phyloP scores from a whole-genome alignment of 1,140 invertebrate genomes.

The Aphidius gifuensis region DNA sequence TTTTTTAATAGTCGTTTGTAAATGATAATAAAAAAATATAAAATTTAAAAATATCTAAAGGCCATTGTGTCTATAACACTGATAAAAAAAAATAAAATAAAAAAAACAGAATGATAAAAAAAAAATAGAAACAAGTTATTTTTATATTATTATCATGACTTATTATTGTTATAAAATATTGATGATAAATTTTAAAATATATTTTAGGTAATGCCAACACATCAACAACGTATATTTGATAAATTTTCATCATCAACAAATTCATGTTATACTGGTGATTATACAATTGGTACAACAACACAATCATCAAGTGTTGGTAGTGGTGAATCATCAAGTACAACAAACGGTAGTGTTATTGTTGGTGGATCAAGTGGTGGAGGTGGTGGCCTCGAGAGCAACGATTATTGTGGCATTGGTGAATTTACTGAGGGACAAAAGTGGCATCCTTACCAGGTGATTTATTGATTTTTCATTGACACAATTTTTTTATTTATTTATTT shows the following conservation, averaged over 20 bases:
- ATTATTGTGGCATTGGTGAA: constrained; percentile 43
- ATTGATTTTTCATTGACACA: constrained; percentile 18
- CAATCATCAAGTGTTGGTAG: constrained; percentile 14
- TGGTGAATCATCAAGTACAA: constrained; percentile 4
- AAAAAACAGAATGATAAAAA: not conserved
- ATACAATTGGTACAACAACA: constrained; percentile 25
- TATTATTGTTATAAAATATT: no score
- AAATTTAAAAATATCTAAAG: no score
- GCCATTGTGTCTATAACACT: no score
- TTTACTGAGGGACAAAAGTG: constrained; percentile 49
- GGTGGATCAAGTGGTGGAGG: not conserved
- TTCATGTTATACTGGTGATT: constrained; percentile 36
- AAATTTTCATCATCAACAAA: constrained; percentile 35
- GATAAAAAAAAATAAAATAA: no score
- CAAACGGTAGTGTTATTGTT: not conserved
- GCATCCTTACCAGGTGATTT: constrained; percentile 53
- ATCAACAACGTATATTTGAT: constrained; percentile 49
- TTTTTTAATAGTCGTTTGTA: no score
- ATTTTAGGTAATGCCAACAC: constrained; percentile 46
- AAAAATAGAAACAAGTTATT: not conserved
- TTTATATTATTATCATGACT: not conserved
- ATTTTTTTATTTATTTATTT: constrained; percentile 6
- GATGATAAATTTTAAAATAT: constrained; percentile 29
- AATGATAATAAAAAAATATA: no score
- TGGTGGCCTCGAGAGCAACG: constrained; percentile 35